Evolutionary conservation across 2,888 invertebrate genomes (phyloP), one percentile per base, ranked within the genome.

Genomic region (Sesia bembeciformis): DNA sequence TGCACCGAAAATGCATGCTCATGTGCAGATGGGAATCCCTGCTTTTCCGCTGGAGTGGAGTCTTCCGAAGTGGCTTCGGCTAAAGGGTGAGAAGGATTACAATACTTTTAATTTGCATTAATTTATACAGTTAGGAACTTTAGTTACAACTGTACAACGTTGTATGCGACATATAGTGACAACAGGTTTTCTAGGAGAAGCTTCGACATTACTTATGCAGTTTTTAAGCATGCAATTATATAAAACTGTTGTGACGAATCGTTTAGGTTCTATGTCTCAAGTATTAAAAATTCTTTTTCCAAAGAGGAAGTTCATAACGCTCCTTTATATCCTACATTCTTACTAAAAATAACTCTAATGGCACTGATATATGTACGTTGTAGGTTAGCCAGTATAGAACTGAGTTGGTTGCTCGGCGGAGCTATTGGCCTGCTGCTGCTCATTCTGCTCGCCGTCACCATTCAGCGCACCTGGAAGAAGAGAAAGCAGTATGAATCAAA

Each of bases 341-440:
- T 1, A 23, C 23, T 23, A 23, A 23, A 23, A 23, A 23, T 23
- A 23, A 23, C 23, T 23, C 23, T 23, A 23, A 23, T 23, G 23
- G 2, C 23, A 23, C 23, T 23, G 23, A 23, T 23, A 23, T 23
- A 23, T 23, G 23, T 23, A 23, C 23, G 23, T 23, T 23, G 23
- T 70, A 87, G 87, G 51, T 60, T 84, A 58, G 87, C 87, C 4
- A 73, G 85, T 6, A 57, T 87, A 53, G 73, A 80, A 58, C 53
- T 78, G 51, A 67, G 77, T 0, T 79, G 84, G 77, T 57, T 81
- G 46, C 62, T 76, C 5, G 78, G 75, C 1, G 79, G 74, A 0
- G 71, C 70, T 0, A 55, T 76, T 0, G 74, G 72, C 0, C 46
- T 84, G 2, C 57, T 86, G 0, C 64, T 87, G 5, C 49, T 84